phyloP scores from a whole-genome alignment of 2,888 invertebrate genomes.

The Acronicta psi region DNA sequence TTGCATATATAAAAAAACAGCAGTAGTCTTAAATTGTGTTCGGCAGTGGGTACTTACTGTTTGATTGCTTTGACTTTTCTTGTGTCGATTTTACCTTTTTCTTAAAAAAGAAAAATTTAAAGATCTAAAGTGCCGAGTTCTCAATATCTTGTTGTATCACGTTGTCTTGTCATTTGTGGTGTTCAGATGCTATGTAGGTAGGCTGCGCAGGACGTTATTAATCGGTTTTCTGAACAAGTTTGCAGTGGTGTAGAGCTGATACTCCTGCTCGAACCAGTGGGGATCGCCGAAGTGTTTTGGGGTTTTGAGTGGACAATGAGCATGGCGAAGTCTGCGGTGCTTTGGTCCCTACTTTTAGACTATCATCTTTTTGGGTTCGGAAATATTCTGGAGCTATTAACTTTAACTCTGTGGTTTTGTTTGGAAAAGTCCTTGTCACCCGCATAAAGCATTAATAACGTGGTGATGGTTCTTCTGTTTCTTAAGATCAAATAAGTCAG shows the following conservation, averaged over 20 bases:
- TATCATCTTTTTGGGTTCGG: conserved; percentile 31
- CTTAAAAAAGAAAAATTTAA: no score
- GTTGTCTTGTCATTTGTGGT: no score
- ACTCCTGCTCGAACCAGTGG: conserved; percentile 6
- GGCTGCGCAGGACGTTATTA: no score
- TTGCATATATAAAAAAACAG: no score
- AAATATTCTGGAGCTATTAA: conserved; percentile 71
- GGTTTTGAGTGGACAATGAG: conserved; percentile 29
- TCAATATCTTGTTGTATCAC: no score
- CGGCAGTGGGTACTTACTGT: no score
- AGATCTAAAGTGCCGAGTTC: no score
- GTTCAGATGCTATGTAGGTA: no score
- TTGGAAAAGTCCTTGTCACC: conserved; percentile 20
- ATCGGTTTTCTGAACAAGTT: conserved; percentile 1
- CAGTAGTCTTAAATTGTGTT: no score
- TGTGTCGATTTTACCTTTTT: no score
- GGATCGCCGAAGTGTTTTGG: conserved; percentile 5
- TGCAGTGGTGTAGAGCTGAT: conserved; percentile 1
- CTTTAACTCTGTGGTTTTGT: conserved; percentile 45
- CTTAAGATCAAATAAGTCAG: conserved; percentile 58
- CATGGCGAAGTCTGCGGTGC: not conserved
- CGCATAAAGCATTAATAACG: conserved; percentile 68
- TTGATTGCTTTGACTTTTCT: no score
- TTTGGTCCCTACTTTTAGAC: not conserved
- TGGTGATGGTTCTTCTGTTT: conserved; percentile 72